A percentile compares a stretch with the other conserved stretches of the same genome.
Conservation (phyloP, 2,888 invertebrate species). For the Thymelicus acteon region DNA sequence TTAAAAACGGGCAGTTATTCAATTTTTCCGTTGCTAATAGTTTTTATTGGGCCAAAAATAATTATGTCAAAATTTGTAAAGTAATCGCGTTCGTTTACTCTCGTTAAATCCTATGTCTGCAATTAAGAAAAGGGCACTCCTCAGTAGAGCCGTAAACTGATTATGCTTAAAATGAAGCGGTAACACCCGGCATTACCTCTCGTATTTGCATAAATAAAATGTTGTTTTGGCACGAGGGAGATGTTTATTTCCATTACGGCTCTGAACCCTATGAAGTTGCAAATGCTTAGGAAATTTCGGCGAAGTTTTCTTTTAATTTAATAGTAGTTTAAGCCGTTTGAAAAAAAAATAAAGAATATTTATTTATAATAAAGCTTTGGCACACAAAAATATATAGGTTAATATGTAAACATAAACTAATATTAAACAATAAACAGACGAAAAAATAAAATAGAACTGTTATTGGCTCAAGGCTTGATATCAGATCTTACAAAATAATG, state of each 20-base stretch:
- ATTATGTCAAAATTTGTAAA: slow-evolving; percentile 59
- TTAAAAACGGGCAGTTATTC: slow-evolving; percentile 11
- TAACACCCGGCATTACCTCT: slow-evolving; percentile 66
- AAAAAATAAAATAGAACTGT: too few relatives aligned
- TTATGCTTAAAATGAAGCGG: slow-evolving; percentile 73
- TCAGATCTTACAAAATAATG: too few relatives aligned
- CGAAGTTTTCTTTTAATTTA: slow-evolving; percentile 8
- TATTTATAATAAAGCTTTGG: too few relatives aligned
- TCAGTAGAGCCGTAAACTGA: slow-evolving; percentile 64
- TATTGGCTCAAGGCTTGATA: too few relatives aligned
- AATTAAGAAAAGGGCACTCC: slow-evolving; percentile 67
- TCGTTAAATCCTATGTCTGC: slow-evolving; percentile 71
- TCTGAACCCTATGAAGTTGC: slow-evolving; percentile 47
- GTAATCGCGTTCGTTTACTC: slow-evolving; percentile 61
- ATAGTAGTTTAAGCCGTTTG: background rate
- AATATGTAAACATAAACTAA: too few relatives aligned
- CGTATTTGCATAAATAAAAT: slow-evolving; percentile 71
- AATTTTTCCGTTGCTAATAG: slow-evolving; percentile 21
- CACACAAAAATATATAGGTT: too few relatives aligned
- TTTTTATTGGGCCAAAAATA: slow-evolving; percentile 45
- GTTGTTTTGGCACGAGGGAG: slow-evolving; percentile 57
- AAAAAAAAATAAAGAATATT: too few relatives aligned
- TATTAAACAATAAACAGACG: too few relatives aligned
- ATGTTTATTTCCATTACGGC: slow-evolving; percentile 58
- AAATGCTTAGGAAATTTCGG: slow-evolving; percentile 38